phyloP scores from a whole-genome alignment of 2,888 invertebrate genomes.

The Bombylius discolor region DNA sequence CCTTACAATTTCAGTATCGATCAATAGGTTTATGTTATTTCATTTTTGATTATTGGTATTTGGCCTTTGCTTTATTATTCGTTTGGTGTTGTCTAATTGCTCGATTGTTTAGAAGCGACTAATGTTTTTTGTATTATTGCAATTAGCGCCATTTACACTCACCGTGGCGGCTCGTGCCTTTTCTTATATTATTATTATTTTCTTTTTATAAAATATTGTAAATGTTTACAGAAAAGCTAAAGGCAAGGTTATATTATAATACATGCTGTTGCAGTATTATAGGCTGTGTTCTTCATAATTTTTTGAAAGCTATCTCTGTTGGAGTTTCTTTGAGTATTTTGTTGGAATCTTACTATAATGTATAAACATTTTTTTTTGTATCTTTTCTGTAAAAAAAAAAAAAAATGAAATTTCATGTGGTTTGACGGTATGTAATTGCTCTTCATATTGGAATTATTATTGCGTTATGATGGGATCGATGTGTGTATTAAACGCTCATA shows the following conservation, averaged over 20 bases:
- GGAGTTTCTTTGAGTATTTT: background rate
- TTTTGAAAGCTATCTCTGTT: background rate
- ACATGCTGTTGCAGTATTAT: background rate
- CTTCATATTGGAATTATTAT: background rate
- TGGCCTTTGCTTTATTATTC: background rate
- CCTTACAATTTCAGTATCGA: background rate
- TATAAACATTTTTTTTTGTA: background rate
- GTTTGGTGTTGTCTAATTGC: constrained; percentile 9
- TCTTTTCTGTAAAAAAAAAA: background rate
- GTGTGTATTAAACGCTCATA: background rate
- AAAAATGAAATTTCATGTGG: background rate
- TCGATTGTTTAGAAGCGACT: constrained; percentile 7
- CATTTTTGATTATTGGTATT: background rate
- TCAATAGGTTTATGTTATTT: background rate
- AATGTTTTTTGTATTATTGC: constrained; percentile 6
- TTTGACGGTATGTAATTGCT: background rate
- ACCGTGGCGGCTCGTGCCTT: background rate
- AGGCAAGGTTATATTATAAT: background rate
- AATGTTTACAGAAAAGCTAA: background rate
- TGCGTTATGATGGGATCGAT: background rate
- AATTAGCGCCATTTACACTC: constrained; percentile 11
- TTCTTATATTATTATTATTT: background rate
- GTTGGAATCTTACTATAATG: background rate
- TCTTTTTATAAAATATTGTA: too few species aligned
- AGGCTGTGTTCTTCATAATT: background rate